These are phyloP conservation scores for Gymnodraco acuticeps DNA, from an alignment of 2,797 vertebrate species.

Conservation along the genomic window DNA sequence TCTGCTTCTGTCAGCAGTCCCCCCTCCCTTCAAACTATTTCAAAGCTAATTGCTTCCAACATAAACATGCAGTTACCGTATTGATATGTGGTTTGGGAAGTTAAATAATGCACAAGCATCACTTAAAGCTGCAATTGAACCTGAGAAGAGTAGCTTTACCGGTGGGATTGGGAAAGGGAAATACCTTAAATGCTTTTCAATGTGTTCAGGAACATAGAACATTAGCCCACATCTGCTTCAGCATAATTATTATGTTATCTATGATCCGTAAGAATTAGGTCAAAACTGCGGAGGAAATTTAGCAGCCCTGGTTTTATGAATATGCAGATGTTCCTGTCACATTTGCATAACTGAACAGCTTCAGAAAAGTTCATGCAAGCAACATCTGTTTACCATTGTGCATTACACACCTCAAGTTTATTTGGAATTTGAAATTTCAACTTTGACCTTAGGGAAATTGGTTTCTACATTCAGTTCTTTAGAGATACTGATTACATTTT, in stretches of 20 bases:
- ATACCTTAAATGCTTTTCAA: constrained; percentile 63
- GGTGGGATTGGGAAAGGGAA: constrained; percentile 41
- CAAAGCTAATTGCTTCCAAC: constrained; percentile 76
- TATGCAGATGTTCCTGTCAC: constrained; percentile 60
- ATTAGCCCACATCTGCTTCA: constrained; percentile 62
- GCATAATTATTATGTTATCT: constrained; percentile 59
- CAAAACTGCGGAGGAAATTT: constrained; percentile 35
- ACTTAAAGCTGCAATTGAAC: constrained; percentile 56
- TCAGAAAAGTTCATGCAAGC: constrained; percentile 22
- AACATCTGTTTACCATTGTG: constrained; percentile 67
- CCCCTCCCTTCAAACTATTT: constrained; percentile 56
- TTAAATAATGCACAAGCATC: constrained; percentile 63
- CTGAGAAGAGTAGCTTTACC: constrained; percentile 50
- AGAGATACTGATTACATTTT: constrained; percentile 73
- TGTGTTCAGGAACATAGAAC: constrained; percentile 50
- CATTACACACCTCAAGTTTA: constrained; percentile 47
- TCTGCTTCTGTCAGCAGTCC: constrained; percentile 61
- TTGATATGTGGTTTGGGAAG: constrained; percentile 71
- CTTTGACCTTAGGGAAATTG: constrained; percentile 58
- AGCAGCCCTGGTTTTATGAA: constrained; percentile 42
- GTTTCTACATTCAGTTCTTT: constrained; percentile 53
- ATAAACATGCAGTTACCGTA: constrained; percentile 70
- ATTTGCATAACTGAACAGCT: constrained; percentile 58
- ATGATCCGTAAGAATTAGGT: constrained; percentile 61
- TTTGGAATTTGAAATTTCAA: constrained; percentile 61